Conservation (phyloP, 2,113 vertebrate species). For the Crypturellus undulatus region DNA sequence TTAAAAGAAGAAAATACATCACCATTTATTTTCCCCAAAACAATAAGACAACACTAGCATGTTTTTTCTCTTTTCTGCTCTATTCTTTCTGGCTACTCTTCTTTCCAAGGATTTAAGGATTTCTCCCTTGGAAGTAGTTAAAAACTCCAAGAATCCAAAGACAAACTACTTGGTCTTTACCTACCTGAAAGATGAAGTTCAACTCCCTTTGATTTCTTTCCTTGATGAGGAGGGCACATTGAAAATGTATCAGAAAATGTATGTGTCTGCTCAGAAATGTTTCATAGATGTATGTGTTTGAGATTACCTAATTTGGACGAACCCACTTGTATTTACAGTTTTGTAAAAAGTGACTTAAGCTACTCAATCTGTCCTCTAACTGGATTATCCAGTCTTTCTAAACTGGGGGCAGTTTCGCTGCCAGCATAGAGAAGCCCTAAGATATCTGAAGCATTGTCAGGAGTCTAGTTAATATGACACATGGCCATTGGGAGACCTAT, state of each 20-base stretch:
- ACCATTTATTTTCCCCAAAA: background rate
- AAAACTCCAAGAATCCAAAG: too few relatives aligned
- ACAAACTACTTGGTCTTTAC: too few relatives aligned
- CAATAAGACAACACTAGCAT: background rate
- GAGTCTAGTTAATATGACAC: background rate
- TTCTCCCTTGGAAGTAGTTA: too few relatives aligned
- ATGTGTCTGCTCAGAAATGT: background rate
- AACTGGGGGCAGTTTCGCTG: background rate
- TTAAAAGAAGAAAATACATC: background rate
- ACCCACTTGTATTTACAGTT: background rate
- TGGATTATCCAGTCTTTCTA: background rate
- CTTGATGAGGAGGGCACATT: too few relatives aligned
- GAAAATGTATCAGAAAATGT: background rate
- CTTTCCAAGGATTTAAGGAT: background rate
- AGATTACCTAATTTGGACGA: background rate
- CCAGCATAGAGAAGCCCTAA: background rate
- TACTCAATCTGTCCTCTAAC: background rate
- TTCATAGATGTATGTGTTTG: background rate
- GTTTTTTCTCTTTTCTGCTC: background rate
- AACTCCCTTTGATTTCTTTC: too few relatives aligned
- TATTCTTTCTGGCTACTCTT: background rate
- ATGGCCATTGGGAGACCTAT: background rate
- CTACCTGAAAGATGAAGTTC: too few relatives aligned
- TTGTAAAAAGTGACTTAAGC: background rate
- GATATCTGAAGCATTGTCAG: background rate